Percentiles rank a stretch among this genome's conserved stretches.
These are phyloP conservation scores for Aspidiotus rigidus DNA, from an alignment of 2,888 invertebrate species.

Conservation along the genomic window DNA sequence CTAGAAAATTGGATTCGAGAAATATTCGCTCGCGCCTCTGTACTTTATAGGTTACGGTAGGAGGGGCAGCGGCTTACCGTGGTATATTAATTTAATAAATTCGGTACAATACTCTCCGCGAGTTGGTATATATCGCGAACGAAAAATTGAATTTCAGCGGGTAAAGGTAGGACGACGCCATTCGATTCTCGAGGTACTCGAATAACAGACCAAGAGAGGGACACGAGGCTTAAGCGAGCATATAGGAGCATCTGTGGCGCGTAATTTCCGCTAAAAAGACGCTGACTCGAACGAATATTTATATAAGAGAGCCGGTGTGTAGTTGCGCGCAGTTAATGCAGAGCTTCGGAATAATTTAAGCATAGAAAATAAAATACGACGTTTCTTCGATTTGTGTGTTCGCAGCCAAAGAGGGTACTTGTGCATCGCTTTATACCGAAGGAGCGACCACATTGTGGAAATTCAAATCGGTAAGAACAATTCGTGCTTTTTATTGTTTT, in stretches of 20 bases:
- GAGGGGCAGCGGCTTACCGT: too few species aligned
- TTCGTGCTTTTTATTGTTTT: not conserved
- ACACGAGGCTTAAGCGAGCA: not conserved
- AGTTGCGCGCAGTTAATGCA: too few species aligned
- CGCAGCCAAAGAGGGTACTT: slow-evolving; percentile 70
- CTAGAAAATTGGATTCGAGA: not conserved
- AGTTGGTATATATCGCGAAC: not conserved
- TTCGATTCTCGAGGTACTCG: not conserved
- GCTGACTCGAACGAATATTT: not conserved
- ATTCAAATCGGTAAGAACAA: slow-evolving; percentile 58
- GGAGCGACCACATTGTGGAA: slow-evolving; percentile 79
- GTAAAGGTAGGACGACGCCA: not conserved
- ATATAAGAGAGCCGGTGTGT: not conserved
- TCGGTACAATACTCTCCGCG: not conserved
- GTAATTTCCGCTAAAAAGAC: not conserved
- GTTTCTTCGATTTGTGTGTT: slow-evolving; percentile 3
- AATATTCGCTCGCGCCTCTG: not conserved
- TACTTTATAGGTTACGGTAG: too few species aligned
- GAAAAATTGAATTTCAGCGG: not conserved
- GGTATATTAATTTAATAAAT: not conserved
- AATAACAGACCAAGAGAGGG: not conserved
- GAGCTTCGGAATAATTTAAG: not conserved
- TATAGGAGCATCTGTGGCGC: too few species aligned
- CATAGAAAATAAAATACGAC: not conserved
- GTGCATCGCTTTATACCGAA: slow-evolving; percentile 78